Evolutionary conservation across 2,888 invertebrate genomes (phyloP).

Genomic region (Byasa hedistus): DNA sequence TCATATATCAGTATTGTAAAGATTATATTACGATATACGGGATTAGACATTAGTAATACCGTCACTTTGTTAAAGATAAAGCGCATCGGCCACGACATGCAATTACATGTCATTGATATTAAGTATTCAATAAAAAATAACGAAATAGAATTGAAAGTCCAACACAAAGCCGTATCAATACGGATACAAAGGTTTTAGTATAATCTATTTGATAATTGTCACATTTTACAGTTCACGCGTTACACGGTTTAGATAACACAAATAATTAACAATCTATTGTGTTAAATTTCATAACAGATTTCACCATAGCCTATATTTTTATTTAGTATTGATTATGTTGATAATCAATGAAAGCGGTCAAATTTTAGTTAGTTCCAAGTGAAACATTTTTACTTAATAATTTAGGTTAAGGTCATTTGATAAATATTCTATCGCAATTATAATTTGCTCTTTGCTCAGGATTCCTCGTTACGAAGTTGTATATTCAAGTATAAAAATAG

Average conservation of each 20-base stretch:
- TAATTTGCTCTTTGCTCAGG: too few species aligned
- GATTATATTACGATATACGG: too few species aligned
- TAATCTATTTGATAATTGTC: constrained; percentile 16
- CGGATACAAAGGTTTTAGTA: constrained; percentile 11
- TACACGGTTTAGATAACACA: constrained; percentile 3
- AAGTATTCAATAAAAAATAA: not conserved
- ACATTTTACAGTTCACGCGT: not conserved
- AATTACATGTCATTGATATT: too few species aligned
- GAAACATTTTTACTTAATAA: not conserved
- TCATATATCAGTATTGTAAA: too few species aligned
- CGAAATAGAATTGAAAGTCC: not conserved
- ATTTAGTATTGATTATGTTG: not conserved
- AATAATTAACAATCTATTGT: not conserved
- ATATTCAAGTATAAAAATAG: too few species aligned
- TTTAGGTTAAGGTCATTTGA: constrained; percentile 8
- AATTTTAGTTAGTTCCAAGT: not conserved
- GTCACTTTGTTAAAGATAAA: too few species aligned
- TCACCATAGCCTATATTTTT: not conserved
- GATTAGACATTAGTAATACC: too few species aligned
- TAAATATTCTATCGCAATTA: too few species aligned
- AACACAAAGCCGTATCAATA: constrained; percentile 5
- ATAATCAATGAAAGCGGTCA: not conserved
- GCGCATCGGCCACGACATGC: too few species aligned
- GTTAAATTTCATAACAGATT: not conserved
- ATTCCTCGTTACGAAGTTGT: too few species aligned